These are phyloP conservation scores for Paguma larvata DNA, from an alignment of 2,797 vertebrate species.

Conservation along the genomic window DNA sequence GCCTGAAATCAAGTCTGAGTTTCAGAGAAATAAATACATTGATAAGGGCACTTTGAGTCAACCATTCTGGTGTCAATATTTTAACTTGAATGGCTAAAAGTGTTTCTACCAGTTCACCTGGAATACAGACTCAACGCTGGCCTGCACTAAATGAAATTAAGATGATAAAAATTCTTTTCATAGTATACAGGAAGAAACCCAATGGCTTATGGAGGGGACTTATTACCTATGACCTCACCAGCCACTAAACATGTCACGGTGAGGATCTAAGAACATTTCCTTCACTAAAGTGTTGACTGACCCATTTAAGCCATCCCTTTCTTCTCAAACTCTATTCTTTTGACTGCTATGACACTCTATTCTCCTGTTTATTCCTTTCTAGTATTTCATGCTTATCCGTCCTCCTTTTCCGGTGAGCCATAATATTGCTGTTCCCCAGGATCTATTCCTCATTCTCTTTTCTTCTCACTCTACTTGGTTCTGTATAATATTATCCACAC, in stretches of 20 bases:
- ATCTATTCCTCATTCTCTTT: background rate
- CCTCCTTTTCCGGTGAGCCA: background rate
- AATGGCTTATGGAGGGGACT: background rate
- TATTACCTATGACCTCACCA: background rate
- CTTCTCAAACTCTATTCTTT: background rate
- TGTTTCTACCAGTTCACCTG: background rate
- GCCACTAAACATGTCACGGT: background rate
- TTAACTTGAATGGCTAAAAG: background rate
- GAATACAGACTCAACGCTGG: background rate
- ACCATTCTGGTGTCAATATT: background rate
- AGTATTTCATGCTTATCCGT: background rate
- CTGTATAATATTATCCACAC: background rate
- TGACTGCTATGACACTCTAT: background rate
- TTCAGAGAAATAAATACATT: too few relatives aligned
- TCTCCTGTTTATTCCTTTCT: background rate
- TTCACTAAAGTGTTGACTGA: background rate
- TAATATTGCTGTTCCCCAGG: background rate
- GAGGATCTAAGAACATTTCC: background rate
- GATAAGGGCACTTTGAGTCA: background rate
- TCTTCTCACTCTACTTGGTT: background rate
- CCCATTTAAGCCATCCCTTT: background rate
- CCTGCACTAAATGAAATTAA: background rate
- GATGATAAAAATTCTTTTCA: background rate
- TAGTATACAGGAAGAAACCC: background rate
- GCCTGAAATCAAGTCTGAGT: too few relatives aligned